Conservation (phyloP, 2,888 invertebrate species). For the Eumacrocentrus americanus region DNA sequence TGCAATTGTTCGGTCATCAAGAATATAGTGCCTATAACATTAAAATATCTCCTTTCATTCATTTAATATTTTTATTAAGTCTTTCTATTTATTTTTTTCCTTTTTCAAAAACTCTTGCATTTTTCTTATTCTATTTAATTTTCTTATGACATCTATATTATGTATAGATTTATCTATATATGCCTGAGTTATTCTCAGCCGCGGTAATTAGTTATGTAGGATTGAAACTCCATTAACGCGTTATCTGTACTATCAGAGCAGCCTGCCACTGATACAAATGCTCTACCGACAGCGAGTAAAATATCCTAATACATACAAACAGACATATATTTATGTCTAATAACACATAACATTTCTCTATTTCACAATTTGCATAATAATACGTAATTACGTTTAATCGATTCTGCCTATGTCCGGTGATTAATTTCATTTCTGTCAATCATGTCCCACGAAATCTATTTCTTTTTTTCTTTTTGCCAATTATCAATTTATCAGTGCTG, state of each 20-base stretch:
- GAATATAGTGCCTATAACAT: slow-evolving; percentile 16
- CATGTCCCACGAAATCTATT: background rate
- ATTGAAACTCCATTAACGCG: slow-evolving; percentile 47
- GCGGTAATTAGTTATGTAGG: slow-evolving; percentile 44
- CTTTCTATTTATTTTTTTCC: background rate
- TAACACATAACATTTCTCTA: slow-evolving; percentile 15
- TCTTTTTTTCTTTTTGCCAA: background rate
- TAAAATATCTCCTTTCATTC: no score
- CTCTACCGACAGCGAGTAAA: background rate
- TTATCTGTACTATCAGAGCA: slow-evolving; percentile 36
- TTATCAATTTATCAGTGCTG: no score
- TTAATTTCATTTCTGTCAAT: background rate
- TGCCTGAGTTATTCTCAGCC: background rate
- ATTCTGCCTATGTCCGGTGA: slow-evolving; percentile 16
- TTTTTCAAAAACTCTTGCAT: background rate
- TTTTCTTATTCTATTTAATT: slow-evolving; percentile 12
- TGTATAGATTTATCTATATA: background rate
- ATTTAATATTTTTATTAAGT: no score
- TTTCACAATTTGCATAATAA: slow-evolving; percentile 26
- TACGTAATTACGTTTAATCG: slow-evolving; percentile 31
- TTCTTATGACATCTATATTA: background rate
- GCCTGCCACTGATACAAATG: background rate
- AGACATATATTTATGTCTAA: background rate
- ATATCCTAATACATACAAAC: background rate
- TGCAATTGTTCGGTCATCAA: slow-evolving; percentile 37